Percentiles rank a stretch among this genome's conserved stretches.
Conservation (phyloP, 2,113 vertebrate genomes). For the Ploceus nigricollis region DNA sequence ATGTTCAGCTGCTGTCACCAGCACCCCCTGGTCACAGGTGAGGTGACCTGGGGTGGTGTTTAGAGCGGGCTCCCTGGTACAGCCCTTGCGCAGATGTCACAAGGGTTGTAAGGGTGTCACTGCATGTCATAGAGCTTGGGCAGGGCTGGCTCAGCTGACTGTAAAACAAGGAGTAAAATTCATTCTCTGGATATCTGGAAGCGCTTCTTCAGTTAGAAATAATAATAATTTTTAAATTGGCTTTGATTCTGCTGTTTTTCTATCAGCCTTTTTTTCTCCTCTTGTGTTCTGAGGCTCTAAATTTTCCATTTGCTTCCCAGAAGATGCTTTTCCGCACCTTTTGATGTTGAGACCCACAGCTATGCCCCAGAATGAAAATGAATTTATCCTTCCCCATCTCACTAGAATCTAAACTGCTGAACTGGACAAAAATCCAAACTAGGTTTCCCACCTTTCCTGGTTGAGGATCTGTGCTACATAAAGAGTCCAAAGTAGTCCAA, state of each 20-base stretch:
- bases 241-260: neutral
- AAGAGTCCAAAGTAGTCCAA: neutral
- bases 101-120: rapidly evolving
- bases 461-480: rapidly evolving
- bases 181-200: neutral
- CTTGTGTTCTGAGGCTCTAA: neutral
- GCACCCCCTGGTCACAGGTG: neutral
- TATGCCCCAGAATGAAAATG: neutral
- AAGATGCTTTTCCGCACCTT: neutral
- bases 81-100: rapidly evolving
- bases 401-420: neutral
- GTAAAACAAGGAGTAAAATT: no score
- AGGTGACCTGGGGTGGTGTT: neutral
- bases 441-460: neutral
- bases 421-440: neutral
- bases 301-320: neutral
- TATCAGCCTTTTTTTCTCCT: neutral
- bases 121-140: rapidly evolving
- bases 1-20: neutral
- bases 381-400: neutral
- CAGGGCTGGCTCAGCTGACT: rapidly evolving
- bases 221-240: neutral
- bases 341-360: neutral
- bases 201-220: neutral
- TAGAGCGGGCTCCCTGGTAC: rapidly evolving